A percentile compares a stretch with the other conserved stretches of the same genome.
Conservation (phyloP, 2,888 invertebrate genomes). For the Lottia scabra region DNA sequence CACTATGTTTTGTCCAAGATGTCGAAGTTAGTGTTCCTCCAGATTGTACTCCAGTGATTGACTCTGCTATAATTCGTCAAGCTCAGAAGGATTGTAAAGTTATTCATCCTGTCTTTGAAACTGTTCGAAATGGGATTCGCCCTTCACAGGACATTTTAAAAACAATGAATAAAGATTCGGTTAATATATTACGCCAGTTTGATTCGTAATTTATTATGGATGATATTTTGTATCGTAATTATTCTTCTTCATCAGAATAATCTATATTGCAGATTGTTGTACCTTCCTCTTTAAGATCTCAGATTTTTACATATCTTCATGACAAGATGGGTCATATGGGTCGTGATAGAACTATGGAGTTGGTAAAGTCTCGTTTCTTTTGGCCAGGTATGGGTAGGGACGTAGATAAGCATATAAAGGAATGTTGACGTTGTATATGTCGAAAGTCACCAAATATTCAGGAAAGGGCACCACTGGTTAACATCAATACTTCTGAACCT, state of each 20-base stretch:
- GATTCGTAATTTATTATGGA: background rate
- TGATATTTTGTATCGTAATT: background rate
- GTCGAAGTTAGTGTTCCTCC: background rate
- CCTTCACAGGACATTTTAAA: background rate
- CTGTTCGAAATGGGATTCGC: slow-evolving; percentile 6
- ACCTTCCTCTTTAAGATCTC: slow-evolving; percentile 8
- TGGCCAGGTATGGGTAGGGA: slow-evolving; percentile 22
- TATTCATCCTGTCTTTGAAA: background rate
- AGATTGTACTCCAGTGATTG: background rate
- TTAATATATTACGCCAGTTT: slow-evolving; percentile 15
- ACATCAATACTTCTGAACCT: slow-evolving; percentile 17
- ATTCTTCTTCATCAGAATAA: background rate
- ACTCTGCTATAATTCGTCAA: background rate
- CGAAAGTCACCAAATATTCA: slow-evolving; percentile 12
- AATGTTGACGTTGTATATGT: slow-evolving; percentile 13
- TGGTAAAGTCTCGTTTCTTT: slow-evolving; percentile 17
- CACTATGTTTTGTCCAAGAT: background rate
- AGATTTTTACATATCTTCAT: slow-evolving; percentile 22
- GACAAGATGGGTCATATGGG: slow-evolving; percentile 27
- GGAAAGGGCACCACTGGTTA: slow-evolving; percentile 18
- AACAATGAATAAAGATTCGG: background rate
- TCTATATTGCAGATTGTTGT: slow-evolving; percentile 9
- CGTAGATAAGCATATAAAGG: slow-evolving; percentile 8
- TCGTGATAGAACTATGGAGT: slow-evolving; percentile 19
- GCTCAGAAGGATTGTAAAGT: background rate